Percentiles rank a stretch among this genome's conserved stretches.
Evolutionary conservation across 2,113 vertebrate species (phyloP).

Genomic region (Sula dactylatra): DNA sequence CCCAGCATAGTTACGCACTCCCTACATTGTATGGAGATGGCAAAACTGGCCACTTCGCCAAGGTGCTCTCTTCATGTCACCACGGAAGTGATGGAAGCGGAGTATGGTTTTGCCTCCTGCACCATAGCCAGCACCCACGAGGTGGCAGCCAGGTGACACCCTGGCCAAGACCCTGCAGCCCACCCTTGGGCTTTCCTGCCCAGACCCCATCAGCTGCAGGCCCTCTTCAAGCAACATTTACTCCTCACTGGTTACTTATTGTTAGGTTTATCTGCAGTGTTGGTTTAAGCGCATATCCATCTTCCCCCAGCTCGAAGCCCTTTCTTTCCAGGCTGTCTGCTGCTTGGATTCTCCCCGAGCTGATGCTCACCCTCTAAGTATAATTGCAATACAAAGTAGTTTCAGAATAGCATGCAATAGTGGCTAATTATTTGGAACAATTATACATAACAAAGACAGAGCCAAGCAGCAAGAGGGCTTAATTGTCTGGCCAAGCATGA

Average conservation of each 20-base stretch:
- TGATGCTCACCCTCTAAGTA: slow-evolving; percentile 56
- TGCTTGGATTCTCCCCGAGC: slow-evolving; percentile 32
- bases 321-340: slow-evolving; percentile 48
- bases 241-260: neutral
- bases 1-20: accelerated
- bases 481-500: slow-evolving; percentile 70
- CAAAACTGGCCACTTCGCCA: neutral
- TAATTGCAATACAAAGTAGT: slow-evolving; percentile 63
- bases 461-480: slow-evolving; percentile 68
- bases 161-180: neutral
- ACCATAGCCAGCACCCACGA: slow-evolving; percentile 16
- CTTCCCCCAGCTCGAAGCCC: neutral
- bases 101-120: neutral
- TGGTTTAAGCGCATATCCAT: neutral
- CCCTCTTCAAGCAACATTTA: neutral
- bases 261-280: neutral
- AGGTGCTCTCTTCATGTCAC: neutral
- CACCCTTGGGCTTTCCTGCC: neutral
- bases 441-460: slow-evolving; percentile 67
- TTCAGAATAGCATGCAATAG: slow-evolving; percentile 60
- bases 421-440: slow-evolving; percentile 70
- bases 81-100: accelerated
- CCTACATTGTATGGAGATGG: neutral
- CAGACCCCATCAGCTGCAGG: neutral
- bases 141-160: slow-evolving; percentile 56